Evolutionary conservation across 2,888 invertebrate genomes (phyloP), one percentile per base, ranked within the genome.

Genomic region (Spilarctia lutea): DNA sequence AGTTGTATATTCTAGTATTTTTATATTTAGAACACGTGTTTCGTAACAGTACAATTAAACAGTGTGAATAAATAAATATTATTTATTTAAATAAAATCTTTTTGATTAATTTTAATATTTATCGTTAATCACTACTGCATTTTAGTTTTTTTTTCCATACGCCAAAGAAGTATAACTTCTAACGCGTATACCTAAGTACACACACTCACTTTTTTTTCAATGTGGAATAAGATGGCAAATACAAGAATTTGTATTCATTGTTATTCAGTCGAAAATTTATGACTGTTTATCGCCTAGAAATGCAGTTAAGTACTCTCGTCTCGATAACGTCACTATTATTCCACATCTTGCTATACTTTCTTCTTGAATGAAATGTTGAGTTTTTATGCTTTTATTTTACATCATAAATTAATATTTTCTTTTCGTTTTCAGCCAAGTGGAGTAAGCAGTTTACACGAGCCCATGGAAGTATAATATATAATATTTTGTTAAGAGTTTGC

Each of bases 381-480:
- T 30, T 30, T 18, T 35, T 65, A 39, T 65, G 3, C 39, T 35
- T 65, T 13, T n/a, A 33, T 3, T 65, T 33, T 35, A n/a, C 33
- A 20, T 39, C 7, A 7, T 56, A 42, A 39, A 65, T 33, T 45
- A 63, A 27, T 66, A 11, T 11, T 56, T 48, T 69, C 78, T 80
- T 85, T 87, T 81, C 78, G 81, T 80, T 94, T 93, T 73, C 94
- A 95, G 95, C 83, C 92, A 94, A 90, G 94, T 93, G 82, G 94
- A 94, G 69, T 95, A 93, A 86, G 45, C 69, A 75, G 80, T 77
- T 70, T 65, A 80, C 76, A 80, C 78, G 81, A 82, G 71, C 33
- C 65, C 48, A 68, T 65, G 52, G 68, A 66, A 75, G 76, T 77
- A n/a, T n/a, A 82, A 83, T 27, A 87, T 81, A 85, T 80, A 74